Evolutionary conservation across 2,888 invertebrate species (phyloP).

Genomic region (Brenthis hecate): DNA sequence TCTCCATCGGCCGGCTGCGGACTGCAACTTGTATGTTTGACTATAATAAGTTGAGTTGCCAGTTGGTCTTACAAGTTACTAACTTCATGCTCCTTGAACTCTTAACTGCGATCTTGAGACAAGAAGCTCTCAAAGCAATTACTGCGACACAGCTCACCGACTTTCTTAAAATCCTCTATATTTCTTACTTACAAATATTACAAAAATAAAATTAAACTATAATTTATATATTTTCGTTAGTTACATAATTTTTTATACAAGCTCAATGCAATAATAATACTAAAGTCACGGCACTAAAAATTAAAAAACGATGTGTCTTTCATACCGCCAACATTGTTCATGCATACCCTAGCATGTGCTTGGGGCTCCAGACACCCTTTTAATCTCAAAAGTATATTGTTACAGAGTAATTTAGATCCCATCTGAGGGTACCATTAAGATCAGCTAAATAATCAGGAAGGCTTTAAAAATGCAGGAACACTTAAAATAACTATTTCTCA

Average conservation of each 20-base stretch:
- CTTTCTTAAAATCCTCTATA: constrained; percentile 47
- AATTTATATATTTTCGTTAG: background rate
- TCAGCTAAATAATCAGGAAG: constrained; percentile 49
- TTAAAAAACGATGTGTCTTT: constrained; percentile 33
- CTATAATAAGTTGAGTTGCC: constrained; percentile 58
- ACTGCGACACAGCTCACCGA: constrained; percentile 54
- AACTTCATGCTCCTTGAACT: constrained; percentile 66
- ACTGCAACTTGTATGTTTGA: constrained; percentile 65
- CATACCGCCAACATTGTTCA: constrained; percentile 38
- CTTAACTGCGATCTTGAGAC: constrained; percentile 59
- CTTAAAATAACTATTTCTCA: constrained; percentile 15
- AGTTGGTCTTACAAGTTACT: constrained; percentile 43
- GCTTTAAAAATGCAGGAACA: constrained; percentile 32
- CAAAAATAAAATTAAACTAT: background rate
- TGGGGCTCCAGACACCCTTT: constrained; percentile 74
- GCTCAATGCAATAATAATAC: constrained; percentile 19
- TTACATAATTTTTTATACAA: background rate
- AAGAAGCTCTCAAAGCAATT: constrained; percentile 64
- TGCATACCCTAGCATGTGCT: constrained; percentile 48
- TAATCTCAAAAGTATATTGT: constrained; percentile 75
- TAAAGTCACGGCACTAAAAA: constrained; percentile 32
- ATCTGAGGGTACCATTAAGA: constrained; percentile 69
- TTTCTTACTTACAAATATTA: background rate
- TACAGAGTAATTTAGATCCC: constrained; percentile 76
- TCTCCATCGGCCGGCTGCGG: constrained; percentile 54